Conservation (phyloP, 2,113 vertebrate genomes). For the Puma concolor region DNA sequence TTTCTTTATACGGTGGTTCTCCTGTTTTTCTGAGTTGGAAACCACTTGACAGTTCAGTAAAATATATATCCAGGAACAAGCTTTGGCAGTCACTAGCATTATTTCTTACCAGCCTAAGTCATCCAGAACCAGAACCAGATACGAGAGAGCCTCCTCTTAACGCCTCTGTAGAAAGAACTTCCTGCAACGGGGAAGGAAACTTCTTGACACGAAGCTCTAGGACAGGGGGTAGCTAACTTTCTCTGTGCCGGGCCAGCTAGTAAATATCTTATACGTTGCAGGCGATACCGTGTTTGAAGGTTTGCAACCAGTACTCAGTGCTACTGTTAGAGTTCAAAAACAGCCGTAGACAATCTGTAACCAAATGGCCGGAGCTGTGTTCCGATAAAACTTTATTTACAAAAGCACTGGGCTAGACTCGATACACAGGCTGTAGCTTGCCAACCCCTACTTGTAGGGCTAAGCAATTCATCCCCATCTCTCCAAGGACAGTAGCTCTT, state of each 20-base stretch:
- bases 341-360: neutral
- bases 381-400: conserved; percentile 43
- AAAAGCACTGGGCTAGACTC: neutral
- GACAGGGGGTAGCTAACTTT: accelerated
- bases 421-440: too few species aligned
- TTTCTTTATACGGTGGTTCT: neutral
- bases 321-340: neutral
- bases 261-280: accelerated
- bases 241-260: accelerated
- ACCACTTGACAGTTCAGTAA: neutral
- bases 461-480: neutral
- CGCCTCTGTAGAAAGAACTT: neutral
- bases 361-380: neutral
- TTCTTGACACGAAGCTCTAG: accelerated
- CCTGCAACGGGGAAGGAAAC: neutral
- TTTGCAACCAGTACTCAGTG: neutral
- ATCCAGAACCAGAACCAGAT: neutral
- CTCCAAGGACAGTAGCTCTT: neutral
- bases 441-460: neutral
- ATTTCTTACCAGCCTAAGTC: neutral
- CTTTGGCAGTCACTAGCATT: accelerated
- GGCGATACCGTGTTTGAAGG: accelerated
- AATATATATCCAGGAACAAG: neutral
- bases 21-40: neutral
- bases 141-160: too few species aligned